Evolutionary conservation across 2,797 vertebrate species (phyloP).

Genomic region (Pelochelys cantorii): DNA sequence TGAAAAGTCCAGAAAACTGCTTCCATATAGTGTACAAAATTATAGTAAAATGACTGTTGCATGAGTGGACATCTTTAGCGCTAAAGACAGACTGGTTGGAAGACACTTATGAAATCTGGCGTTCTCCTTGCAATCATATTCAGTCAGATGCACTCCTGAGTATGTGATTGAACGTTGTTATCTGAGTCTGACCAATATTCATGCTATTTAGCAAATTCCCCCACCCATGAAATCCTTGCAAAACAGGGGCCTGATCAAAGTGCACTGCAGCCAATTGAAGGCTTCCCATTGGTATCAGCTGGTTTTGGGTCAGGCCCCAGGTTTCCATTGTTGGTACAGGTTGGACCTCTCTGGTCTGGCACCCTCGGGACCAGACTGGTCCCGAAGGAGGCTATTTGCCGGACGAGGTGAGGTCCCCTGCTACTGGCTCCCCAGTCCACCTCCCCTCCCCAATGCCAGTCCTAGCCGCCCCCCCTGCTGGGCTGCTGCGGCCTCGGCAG

Average conservation of each 20-base stretch:
- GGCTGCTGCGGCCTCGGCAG: no score
- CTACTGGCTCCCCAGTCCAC: no score
- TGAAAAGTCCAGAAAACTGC: neutral
- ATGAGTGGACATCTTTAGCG: neutral
- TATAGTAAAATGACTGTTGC: neutral
- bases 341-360: no score
- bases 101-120: neutral
- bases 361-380: no score
- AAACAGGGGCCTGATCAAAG: neutral
- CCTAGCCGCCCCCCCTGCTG: no score
- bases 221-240: neutral
- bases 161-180: neutral
- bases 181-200: rapidly evolving
- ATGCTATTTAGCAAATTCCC: neutral
- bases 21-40: neutral
- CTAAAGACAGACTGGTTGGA: neutral
- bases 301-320: neutral
- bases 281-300: neutral
- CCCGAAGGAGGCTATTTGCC: no score
- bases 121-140: neutral
- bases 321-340: neutral
- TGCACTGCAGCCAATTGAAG: neutral
- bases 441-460: no score
- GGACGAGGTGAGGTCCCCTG: no score
- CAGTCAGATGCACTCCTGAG: neutral